Evolutionary conservation across 2,113 vertebrate species (phyloP).

Genomic region (Eubucco bourcierii): DNA sequence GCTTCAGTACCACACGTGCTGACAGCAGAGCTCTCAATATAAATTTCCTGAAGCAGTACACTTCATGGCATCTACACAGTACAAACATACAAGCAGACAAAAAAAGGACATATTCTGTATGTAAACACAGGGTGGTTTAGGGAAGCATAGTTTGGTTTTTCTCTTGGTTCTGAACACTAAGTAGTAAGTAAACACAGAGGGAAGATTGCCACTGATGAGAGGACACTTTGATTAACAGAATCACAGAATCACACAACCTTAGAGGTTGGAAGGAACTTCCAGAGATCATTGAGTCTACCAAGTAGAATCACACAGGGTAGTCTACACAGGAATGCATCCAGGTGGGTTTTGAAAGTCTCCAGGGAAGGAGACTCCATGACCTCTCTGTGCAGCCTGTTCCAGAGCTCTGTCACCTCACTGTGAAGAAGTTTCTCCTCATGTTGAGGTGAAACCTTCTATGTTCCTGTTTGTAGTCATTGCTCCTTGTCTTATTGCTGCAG

Average conservation of each 20-base stretch:
- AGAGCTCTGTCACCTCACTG: too few species aligned
- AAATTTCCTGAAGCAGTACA: neutral
- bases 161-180: neutral
- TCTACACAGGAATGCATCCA: too few species aligned
- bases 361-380: too few species aligned
- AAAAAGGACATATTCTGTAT: neutral
- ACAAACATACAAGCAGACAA: neutral
- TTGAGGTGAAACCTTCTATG: too few species aligned
- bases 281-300: too few species aligned
- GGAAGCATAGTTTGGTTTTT: neutral
- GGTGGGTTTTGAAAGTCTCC: too few species aligned
- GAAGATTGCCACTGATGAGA: neutral
- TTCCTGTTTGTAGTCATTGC: too few species aligned
- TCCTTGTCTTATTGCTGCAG: too few species aligned
- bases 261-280: too few species aligned
- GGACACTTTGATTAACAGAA: neutral
- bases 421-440: too few species aligned
- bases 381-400: too few species aligned
- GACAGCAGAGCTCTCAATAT: neutral
- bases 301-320: too few species aligned
- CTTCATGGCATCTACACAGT: neutral
- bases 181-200: neutral
- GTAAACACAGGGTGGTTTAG: neutral
- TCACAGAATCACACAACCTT: neutral
- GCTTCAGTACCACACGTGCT: neutral